Evolutionary conservation across 2,113 vertebrate species (phyloP), one percentile per base, ranked within the genome.

Genomic region (Vidua macroura): DNA sequence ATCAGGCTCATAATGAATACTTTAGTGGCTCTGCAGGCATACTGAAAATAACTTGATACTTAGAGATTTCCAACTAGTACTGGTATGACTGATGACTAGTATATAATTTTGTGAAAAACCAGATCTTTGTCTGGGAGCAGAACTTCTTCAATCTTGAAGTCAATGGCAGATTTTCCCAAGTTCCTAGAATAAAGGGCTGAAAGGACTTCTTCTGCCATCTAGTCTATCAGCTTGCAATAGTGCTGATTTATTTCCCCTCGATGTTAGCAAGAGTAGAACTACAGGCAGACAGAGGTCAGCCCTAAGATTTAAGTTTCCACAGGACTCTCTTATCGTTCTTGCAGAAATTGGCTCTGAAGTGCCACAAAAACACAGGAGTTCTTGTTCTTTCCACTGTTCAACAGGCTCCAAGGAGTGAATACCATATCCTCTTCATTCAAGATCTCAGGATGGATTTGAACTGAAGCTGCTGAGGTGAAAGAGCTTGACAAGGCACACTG

Each of bases 341-440:
- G 68, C 48, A 95, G 92, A 95, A 95, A 97, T 86, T 96, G 83
- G 66, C 93, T 96, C 91, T 96, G 78, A 95, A 95, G 84, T 83
- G 73, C 66, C 53, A 82, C n/a, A 67, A 90, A 95, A 92, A 92
- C 93, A 88, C 82, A 89, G 83, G 84, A 86, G 75, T 95, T 88
- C 90, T 89, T 94, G 84, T 96, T 91, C 70, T 95, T 93, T 94
- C 63, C 64, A 68, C 90, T 92, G 82, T 93, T 96, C 94, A 93
- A 95, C 93, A 90, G 84, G 91, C 75, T 95, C 88, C 55, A 84
- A 96, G 92, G 70, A 76, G 53, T 66, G 93, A 96, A 86, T 28
- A 80, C 48, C 37, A 39, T 72, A 79, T 93, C 73, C 88, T 94
- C 86, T 95, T 91, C 66, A 91, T 80, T 96, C 93, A 94, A 84